Base-by-base conservation (phyloP, 2,113 vertebrate genomes). In the Heterocephalus glaber region DNA sequence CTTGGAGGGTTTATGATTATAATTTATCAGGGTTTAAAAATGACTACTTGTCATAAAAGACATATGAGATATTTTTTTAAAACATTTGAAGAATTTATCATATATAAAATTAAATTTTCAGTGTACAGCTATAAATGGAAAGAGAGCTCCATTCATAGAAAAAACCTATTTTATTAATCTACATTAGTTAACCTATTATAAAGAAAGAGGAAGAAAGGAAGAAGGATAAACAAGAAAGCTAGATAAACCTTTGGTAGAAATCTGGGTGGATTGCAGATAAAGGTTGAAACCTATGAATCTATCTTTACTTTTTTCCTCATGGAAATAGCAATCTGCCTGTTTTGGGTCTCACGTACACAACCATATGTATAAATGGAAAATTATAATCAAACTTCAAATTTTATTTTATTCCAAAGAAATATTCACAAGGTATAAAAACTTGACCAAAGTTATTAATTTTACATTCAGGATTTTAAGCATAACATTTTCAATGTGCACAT, bases 11-110 rank as follows among this genome's bases (percentile, higher is more conserved):
- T 87, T 87, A 8, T 65, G 1, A 68, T 92, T 83, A 79, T 44
- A 72, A 82, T 89, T 96, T 81, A 74, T 87, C 20, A 85, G 10
- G 54, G 28, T 58, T 93, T 52, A 63, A 89, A 95, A 72, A 60
- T 35, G 22, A 72, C 60, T 81, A 60, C 41, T 35, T 89, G 28
- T 76, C 24, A 72, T n/a, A 63, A 88, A 90, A 1, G 19, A 49
- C 26, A 22, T 22, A 26, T 14, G 19, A 79, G 11, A 89, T 85
- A 52, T 79, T 20, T 52, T 70, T 47, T 47, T 3, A 7, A 63
- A 70, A 70, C 33, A 35, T 52, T 88, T 83, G 30, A 89, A 77
- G 16, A 87, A 30, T 63, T 4, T 5, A 63, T 68, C 2, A 68
- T 20, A 84, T 63, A 14, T n/a, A 65, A 80, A 94, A 63, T 58